Evolutionary conservation across 2,888 invertebrate species (phyloP), one percentile per base, ranked within the genome.

Genomic region (Phyllotreta cruciferae): DNA sequence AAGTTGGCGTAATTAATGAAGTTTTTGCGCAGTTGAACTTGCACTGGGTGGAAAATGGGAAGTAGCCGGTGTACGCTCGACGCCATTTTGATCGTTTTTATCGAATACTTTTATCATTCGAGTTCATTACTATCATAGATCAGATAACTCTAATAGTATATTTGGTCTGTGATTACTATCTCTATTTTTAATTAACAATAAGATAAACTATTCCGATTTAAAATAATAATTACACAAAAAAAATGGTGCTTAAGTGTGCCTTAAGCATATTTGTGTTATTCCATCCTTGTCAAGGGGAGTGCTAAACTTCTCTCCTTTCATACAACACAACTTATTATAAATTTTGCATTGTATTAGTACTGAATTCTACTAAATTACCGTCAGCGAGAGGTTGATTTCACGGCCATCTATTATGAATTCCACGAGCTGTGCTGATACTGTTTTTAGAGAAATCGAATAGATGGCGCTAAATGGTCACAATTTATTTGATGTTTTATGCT

Each of bases 221-320:
- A 3, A 24, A 24, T n/a, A 24, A 24, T 24, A 24, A 24, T 24
- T 24, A 13, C 2, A n/a, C 38, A 64, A 75, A 80, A 82, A 82
- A 82, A 82, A 79, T 77, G 75, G 75, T 80, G 82, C 81, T 81
- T 79, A 80, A 81, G 80, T 80, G 82, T 82, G 74, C 75, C 82
- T 82, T 82, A 81, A 81, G 81, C 85, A 79, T 81, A 80, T 85
- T 82, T 86, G 80, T 87, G 86, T 87, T 69, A 67, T 69, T 90
- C 92, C 93, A 91, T 92, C 93, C 93, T 95, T 94, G 93, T 94
- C 94, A 90, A 95, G 94, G 91, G 91, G 91, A 92, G 91, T 91
- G 91, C 91, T 91, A 92, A 92, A 91, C 89, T 85, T 91, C 95
- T 96, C 95, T 96, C 95, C 95, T 95, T 94, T 93, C 91, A 93